Evolutionary conservation across 2,113 vertebrate species (phyloP).

Genomic region (Nanger granti): DNA sequence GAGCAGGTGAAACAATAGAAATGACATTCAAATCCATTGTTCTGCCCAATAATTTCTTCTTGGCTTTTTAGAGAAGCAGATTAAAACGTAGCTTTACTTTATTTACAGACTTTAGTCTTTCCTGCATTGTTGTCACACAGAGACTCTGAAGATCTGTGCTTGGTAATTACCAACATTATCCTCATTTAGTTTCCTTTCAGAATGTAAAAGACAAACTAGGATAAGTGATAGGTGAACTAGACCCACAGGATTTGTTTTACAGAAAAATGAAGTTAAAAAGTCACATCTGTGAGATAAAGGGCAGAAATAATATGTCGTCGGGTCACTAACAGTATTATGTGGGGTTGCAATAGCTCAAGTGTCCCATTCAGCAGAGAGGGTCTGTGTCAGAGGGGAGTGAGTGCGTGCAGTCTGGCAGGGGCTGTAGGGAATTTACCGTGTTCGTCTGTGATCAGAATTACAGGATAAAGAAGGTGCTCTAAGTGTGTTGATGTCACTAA

Average conservation of each 20-base stretch:
- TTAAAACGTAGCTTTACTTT: background rate
- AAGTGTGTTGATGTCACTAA: background rate
- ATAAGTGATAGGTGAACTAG: background rate
- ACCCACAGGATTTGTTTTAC: background rate
- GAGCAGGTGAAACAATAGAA: background rate
- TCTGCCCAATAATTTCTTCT: background rate
- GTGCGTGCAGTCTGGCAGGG: background rate
- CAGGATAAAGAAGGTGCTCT: conserved; percentile 1
- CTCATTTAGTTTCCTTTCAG: background rate
- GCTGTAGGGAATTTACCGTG: background rate
- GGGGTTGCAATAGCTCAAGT: background rate
- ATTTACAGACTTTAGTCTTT: background rate
- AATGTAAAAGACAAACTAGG: background rate
- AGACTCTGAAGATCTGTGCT: no score
- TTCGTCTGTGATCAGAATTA: background rate
- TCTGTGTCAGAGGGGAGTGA: background rate
- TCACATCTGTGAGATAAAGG: background rate
- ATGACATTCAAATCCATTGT: background rate
- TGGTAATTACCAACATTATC: background rate
- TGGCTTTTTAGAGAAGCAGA: background rate
- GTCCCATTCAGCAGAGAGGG: background rate
- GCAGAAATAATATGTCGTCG: background rate
- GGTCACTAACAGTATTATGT: background rate
- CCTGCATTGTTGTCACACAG: background rate
- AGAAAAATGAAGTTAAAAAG: background rate